Evolutionary conservation across 2,113 vertebrate species (phyloP).

Genomic region (Oncorhynchus clarkii): DNA sequence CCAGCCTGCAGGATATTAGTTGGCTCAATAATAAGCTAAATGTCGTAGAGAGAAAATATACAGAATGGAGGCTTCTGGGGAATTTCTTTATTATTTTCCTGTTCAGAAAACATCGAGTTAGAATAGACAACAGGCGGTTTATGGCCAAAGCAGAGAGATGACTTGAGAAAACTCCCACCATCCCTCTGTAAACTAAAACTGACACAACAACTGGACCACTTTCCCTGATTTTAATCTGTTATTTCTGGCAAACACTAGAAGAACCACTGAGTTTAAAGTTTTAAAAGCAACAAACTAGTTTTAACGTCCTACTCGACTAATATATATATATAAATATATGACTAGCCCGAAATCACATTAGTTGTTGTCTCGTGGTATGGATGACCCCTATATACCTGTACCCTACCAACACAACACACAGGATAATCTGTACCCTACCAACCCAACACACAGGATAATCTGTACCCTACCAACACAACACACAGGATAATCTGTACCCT

Average conservation of each 20-base stretch:
- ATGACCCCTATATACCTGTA: too few relatives aligned
- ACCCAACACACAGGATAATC: too few relatives aligned
- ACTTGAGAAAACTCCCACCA: neutral
- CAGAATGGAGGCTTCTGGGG: neutral
- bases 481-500: too few relatives aligned
- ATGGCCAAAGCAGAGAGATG: slow-evolving; percentile 5
- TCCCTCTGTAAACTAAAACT: slow-evolving; percentile 9
- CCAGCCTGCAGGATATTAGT: slow-evolving; percentile 4
- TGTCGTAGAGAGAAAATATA: slow-evolving; percentile 4
- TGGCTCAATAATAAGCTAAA: slow-evolving; percentile 18
- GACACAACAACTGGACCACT: neutral
- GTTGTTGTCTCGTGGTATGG: too few relatives aligned
- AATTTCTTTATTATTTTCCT: neutral
- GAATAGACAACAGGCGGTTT: neutral
- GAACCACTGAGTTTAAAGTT: slow-evolving; percentile 2
- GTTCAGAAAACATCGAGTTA: neutral
- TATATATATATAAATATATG: neutral
- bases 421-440: too few relatives aligned
- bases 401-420: too few relatives aligned
- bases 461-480: too few relatives aligned
- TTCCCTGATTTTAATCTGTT: neutral
- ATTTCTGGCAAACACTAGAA: neutral
- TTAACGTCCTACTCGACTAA: slow-evolving; percentile 3
- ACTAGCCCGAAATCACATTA: neutral
- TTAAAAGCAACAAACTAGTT: slow-evolving; percentile 6